Percentiles rank a stretch among this genome's conserved stretches.
These are phyloP conservation scores for Camponotus vicinus DNA, from an alignment of 1,140 invertebrate genomes.

Conservation along the genomic window DNA sequence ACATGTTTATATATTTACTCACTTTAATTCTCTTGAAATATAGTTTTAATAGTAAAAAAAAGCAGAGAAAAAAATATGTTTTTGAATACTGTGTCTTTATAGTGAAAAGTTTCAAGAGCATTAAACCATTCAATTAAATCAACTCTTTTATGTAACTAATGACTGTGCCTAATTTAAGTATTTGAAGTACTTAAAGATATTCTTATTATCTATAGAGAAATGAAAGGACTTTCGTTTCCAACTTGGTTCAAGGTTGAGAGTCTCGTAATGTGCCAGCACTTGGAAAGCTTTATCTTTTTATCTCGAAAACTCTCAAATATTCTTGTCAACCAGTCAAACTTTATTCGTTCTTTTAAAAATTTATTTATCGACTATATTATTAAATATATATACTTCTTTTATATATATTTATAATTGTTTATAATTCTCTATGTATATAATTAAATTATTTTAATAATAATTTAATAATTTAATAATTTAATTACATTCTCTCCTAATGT, in stretches of 20 bases:
- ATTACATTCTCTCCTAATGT: background rate
- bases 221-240: background rate
- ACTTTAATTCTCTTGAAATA: background rate
- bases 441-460: conserved; percentile 14
- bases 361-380: background rate
- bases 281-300: background rate
- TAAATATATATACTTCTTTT: background rate
- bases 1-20: background rate
- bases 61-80: background rate
- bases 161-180: conserved; percentile 21
- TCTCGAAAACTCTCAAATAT: background rate
- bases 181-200: background rate
- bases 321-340: background rate
- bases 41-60: background rate
- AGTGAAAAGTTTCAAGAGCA: conserved; percentile 16
- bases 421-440: background rate
- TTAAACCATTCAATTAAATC: conserved; percentile 14
- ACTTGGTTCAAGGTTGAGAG: conserved; percentile 38
- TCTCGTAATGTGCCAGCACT: background rate
- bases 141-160: conserved; percentile 39
- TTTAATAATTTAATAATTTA: background rate
- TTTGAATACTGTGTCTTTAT: background rate
- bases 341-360: background rate
- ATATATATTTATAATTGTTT: background rate
- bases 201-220: conserved; percentile 10